A percentile compares a stretch with the other conserved stretches of the same genome.
Conservation (phyloP, 1,140 invertebrate species). For the Hypothenemus hampei region DNA sequence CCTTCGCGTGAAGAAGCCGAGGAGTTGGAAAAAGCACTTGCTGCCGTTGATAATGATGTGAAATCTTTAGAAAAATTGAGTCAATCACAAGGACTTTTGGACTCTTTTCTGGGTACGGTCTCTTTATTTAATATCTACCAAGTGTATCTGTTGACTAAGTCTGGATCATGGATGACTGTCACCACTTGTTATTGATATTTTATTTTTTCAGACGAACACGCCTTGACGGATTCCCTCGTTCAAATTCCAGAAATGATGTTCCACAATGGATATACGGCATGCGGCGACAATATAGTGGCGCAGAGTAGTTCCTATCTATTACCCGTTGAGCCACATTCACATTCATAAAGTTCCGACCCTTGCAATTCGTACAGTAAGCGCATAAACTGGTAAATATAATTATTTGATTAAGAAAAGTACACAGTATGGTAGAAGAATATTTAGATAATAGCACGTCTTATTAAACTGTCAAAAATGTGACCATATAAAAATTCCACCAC, state of each 20-base stretch:
- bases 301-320: conserved; percentile 41
- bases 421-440: no score
- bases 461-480: no score
- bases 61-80: conserved; percentile 68
- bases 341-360: no score
- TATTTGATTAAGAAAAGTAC: no score
- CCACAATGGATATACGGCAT: conserved; percentile 42
- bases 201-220: conserved; percentile 36
- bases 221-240: conserved; percentile 41
- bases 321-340: conserved; percentile 43
- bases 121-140: neutral
- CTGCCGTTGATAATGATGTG: conserved; percentile 75
- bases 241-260: conserved; percentile 43
- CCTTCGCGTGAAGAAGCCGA: conserved; percentile 75
- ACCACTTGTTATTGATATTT: neutral
- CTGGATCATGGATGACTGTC: neutral
- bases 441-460: no score
- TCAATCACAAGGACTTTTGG: conserved; percentile 55
- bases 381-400: no score
- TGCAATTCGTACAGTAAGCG: no score
- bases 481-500: no score
- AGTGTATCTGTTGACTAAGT: no score
- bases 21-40: conserved; percentile 75
- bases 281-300: conserved; percentile 42
- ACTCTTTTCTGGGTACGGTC: conserved; percentile 37